Evolutionary conservation across 2,797 vertebrate genomes (phyloP), one percentile per base, ranked within the genome.

Genomic region (Schizopygopsis pylzovi): DNA sequence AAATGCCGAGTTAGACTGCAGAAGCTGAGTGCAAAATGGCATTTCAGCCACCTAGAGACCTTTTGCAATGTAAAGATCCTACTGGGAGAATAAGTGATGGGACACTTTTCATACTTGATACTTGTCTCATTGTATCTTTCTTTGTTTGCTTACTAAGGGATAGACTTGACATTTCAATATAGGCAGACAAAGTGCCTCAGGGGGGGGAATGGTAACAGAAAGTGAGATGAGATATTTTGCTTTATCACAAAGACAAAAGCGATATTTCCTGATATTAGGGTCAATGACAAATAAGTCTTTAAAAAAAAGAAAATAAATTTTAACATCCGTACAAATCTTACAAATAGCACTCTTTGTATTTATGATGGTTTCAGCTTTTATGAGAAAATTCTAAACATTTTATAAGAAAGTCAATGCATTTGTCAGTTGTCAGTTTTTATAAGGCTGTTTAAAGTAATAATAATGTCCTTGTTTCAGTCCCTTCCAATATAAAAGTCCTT

Each of bases 71-170:
- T 79, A 61, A 76, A 71, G 59, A 43, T 88, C 91, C 92, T 92
- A 89, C 92, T 92, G 90, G 92, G 92, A 93, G 82, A 91, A 90
- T 92, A 92, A 72, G 73, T n/a, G 54, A 80, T 61, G 47, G 54
- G 59, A 56, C 47, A 76, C 33, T n/a, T 47, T 71, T 52, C 54
- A 87, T 92, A 87, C 90, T 90, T 93, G 92, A 92, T 94, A 91
- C 93, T 81, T 94, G 89, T 91, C 93, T 67, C 28, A 0, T 91
- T 91, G 86, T 90, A 87, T 91, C 90, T 92, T 70, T 49, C 61
- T 76, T 94, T 94, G 91, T 94, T 93, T 95, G 91, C 92, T 93
- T 92, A 90, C 93, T 93, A 91, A 91, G 92, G 91, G 91, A 92
- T 88, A 90, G 91, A 85, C 82, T 87, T 92, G 93, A 93, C 93